These are phyloP conservation scores for Melanostigma gelatinosum DNA, from an alignment of 2,113 vertebrate genomes.

Conservation along the genomic window DNA sequence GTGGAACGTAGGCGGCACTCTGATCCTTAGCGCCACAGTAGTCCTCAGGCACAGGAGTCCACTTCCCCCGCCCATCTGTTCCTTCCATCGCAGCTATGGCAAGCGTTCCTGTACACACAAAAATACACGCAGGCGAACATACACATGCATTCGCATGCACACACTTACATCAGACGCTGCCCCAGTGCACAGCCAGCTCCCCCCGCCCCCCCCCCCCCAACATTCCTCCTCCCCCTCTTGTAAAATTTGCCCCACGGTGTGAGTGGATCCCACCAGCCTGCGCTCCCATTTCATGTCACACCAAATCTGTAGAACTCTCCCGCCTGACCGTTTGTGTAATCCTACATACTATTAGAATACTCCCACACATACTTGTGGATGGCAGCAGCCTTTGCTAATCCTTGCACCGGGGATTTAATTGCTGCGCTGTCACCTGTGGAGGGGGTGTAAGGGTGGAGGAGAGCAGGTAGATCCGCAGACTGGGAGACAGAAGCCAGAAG, in stretches of 20 bases:
- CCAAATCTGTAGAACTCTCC: conserved; percentile 36
- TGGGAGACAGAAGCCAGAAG: conserved; percentile 25
- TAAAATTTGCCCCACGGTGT: conserved; percentile 64
- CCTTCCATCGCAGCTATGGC: conserved; percentile 69
- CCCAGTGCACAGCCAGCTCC: conserved; percentile 60
- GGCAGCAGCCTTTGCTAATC: conserved; percentile 29
- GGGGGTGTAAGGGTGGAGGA: neutral
- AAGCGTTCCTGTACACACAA: conserved; percentile 59
- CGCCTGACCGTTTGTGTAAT: conserved; percentile 29
- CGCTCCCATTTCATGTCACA: conserved; percentile 35
- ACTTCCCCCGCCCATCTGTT: conserved; percentile 85
- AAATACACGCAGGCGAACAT: conserved; percentile 56
- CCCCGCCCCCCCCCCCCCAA: conserved; percentile 46
- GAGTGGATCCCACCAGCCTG: conserved; percentile 48
- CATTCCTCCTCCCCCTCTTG: conserved; percentile 50
- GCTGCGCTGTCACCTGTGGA: conserved; percentile 45
- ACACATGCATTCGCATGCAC: conserved; percentile 38
- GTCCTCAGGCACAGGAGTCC: conserved; percentile 83
- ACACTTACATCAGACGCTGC: conserved; percentile 63
- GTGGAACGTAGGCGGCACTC: conserved; percentile 83
- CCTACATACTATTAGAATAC: conserved; percentile 36
- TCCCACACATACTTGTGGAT: conserved; percentile 39
- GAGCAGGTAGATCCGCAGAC: conserved; percentile 45
- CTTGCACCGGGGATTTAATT: conserved; percentile 41
- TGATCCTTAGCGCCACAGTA: conserved; percentile 79